These are phyloP conservation scores for Micoletzkya japonica DNA, from an alignment of 2,888 invertebrate species.

Conservation along the genomic window DNA sequence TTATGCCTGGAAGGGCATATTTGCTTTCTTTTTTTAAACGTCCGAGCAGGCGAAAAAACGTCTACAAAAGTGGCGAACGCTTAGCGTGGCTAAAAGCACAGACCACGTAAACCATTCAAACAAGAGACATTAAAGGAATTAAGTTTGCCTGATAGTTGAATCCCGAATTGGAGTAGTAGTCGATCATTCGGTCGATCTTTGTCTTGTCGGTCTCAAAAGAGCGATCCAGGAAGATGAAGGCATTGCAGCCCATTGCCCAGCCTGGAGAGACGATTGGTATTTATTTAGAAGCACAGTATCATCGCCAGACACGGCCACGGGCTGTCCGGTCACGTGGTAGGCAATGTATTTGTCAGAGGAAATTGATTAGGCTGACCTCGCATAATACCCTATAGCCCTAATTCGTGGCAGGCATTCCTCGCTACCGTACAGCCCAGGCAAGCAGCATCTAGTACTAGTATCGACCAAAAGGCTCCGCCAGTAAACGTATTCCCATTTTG, in stretches of 20 bases:
- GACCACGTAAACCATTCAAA: not conserved
- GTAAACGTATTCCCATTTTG: too few species aligned
- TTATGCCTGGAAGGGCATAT: too few species aligned
- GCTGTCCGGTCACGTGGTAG: too few species aligned
- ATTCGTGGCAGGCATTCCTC: too few species aligned
- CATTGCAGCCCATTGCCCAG: conserved; percentile 82
- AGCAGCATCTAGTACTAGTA: too few species aligned
- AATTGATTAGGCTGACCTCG: too few species aligned
- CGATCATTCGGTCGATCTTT: conserved; percentile 74
- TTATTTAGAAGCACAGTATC: not conserved
- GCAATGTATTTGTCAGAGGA: too few species aligned
- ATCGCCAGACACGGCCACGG: too few species aligned
- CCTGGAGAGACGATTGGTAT: conserved; percentile 58
- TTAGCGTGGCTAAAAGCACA: not conserved
- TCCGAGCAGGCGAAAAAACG: not conserved
- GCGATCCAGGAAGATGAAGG: conserved; percentile 81
- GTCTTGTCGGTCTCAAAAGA: conserved; percentile 79
- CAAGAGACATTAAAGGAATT: not conserved
- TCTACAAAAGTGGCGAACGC: not conserved
- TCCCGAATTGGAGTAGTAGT: conserved; percentile 75
- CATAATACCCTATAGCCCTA: too few species aligned
- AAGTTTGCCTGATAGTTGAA: conserved; percentile 69
- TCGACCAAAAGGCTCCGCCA: too few species aligned
- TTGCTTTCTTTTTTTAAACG: too few species aligned
- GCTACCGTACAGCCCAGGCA: too few species aligned